phyloP scores from a whole-genome alignment of 2,113 vertebrate species.

The Pithys albifrons region DNA sequence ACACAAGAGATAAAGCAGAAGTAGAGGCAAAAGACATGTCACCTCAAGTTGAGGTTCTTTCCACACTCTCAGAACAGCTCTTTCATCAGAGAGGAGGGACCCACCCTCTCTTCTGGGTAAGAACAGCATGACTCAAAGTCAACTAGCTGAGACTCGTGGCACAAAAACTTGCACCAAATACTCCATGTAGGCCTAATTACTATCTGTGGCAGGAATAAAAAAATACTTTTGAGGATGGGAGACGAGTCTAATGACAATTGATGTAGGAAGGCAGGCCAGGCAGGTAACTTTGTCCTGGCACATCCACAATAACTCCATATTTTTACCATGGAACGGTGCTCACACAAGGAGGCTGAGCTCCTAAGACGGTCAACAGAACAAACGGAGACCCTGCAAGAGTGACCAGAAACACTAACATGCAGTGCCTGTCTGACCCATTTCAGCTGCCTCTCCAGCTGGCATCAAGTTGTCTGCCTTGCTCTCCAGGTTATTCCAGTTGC shows the following conservation, averaged over 20 bases:
- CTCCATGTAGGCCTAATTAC: not conserved
- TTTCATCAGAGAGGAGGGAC: not conserved
- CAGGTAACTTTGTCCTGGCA: not conserved
- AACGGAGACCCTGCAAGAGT: not conserved
- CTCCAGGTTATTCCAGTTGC: not conserved
- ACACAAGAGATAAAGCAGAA: not conserved
- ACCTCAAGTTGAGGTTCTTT: constrained; percentile 24
- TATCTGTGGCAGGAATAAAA: not conserved
- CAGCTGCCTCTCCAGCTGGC: not conserved
- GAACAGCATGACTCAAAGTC: constrained; percentile 14
- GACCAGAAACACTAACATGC: not conserved
- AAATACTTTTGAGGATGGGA: not conserved
- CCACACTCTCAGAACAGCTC: not conserved
- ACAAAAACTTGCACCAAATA: not conserved
- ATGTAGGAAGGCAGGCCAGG: not conserved
- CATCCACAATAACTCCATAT: not conserved
- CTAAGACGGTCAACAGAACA: not conserved
- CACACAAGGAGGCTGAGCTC: not conserved
- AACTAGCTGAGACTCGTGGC: not conserved
- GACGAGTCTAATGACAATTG: not conserved
- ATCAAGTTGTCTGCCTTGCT: not conserved
- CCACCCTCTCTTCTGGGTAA: not conserved
- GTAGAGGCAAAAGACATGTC: not conserved
- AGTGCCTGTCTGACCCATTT: not conserved
- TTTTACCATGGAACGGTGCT: not conserved